These are phyloP conservation scores for Drosophila paranaensis DNA, from an alignment of 2,888 invertebrate genomes.

Conservation along the genomic window DNA sequence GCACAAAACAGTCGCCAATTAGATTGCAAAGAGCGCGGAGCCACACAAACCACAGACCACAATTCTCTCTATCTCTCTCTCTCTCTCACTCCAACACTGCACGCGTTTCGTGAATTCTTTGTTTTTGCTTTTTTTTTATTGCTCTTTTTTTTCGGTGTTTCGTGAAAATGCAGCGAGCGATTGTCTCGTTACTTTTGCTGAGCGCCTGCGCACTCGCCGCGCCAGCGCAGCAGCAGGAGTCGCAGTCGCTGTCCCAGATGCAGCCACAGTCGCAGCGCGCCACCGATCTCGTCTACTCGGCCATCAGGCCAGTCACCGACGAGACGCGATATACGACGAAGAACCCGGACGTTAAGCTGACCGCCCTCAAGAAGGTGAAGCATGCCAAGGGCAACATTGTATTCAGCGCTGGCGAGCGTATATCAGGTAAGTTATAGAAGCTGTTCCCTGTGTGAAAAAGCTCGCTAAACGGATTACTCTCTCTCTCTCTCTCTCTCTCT, in stretches of 20 bases:
- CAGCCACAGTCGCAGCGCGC: conserved; percentile 36
- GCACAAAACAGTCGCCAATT: conserved; percentile 62
- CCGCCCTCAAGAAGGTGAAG: conserved; percentile 67
- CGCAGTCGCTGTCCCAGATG: neutral
- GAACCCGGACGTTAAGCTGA: conserved; percentile 59
- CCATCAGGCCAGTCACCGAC: conserved; percentile 72
- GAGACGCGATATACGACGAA: conserved; percentile 60
- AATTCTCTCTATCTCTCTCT: neutral
- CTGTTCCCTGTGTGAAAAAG: neutral
- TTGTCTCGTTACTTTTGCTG: conserved; percentile 38
- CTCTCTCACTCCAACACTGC: neutral
- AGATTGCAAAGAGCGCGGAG: conserved; percentile 54
- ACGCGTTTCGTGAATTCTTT: neutral
- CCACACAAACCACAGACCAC: conserved; percentile 5
- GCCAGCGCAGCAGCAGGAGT: conserved; percentile 20
- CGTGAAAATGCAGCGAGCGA: conserved; percentile 32
- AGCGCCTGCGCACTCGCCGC: conserved; percentile 32
- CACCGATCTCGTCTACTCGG: conserved; percentile 70
- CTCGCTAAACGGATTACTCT: conserved; percentile 3
- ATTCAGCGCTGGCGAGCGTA: conserved; percentile 76
- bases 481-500: neutral
- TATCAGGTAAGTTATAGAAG: conserved; percentile 65
- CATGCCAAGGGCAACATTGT: conserved; percentile 82
- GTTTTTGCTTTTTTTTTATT: neutral
- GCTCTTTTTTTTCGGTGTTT: conserved; percentile 1